Conservation (phyloP, 2,797 vertebrate genomes). For the Falco biarmicus region DNA sequence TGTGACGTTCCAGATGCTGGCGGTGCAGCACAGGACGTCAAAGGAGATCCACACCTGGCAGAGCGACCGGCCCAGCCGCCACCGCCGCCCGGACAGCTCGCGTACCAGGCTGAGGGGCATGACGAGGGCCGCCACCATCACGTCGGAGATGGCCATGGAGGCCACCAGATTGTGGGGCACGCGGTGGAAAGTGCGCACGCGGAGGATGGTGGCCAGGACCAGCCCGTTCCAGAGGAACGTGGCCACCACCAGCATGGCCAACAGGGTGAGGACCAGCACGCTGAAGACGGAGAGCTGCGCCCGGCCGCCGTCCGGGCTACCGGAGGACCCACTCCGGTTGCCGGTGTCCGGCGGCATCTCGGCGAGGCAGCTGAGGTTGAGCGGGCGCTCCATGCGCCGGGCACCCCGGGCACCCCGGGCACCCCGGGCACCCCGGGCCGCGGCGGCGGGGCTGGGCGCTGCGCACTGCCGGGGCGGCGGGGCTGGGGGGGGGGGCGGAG, state of each 20-base stretch:
- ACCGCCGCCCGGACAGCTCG: conserved; percentile 88
- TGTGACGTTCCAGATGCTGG: conserved; percentile 98
- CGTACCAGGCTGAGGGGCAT: conserved; percentile 95
- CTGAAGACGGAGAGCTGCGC: conserved; percentile 85
- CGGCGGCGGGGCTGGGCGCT: neutral
- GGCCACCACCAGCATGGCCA: conserved; percentile 89
- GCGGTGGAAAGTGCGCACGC: conserved; percentile 93
- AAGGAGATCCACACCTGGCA: conserved; percentile 96
- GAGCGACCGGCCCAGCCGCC: conserved; percentile 89
- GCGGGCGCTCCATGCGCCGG: conserved; percentile 60
- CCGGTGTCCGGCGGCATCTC: neutral
- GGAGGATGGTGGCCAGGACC: conserved; percentile 92
- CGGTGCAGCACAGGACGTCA: conserved; percentile 96
- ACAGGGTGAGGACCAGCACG: conserved; percentile 87
- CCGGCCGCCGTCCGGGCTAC: conserved; percentile 64
- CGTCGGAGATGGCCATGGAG: conserved; percentile 94
- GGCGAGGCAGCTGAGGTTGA: conserved; percentile 59
- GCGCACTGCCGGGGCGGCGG: neutral
- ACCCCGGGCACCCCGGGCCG: neutral
- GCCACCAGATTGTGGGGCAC: conserved; percentile 97
- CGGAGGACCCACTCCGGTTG: conserved; percentile 70
- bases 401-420: neutral
- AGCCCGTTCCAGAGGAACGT: conserved; percentile 96
- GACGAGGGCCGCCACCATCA: conserved; percentile 94
- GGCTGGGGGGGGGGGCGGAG: neutral